A percentile compares a stretch with the other conserved stretches of the same genome.
These are phyloP conservation scores for Scaptomyza polygonia DNA, from an alignment of 2,888 invertebrate genomes.

Conservation along the genomic window DNA sequence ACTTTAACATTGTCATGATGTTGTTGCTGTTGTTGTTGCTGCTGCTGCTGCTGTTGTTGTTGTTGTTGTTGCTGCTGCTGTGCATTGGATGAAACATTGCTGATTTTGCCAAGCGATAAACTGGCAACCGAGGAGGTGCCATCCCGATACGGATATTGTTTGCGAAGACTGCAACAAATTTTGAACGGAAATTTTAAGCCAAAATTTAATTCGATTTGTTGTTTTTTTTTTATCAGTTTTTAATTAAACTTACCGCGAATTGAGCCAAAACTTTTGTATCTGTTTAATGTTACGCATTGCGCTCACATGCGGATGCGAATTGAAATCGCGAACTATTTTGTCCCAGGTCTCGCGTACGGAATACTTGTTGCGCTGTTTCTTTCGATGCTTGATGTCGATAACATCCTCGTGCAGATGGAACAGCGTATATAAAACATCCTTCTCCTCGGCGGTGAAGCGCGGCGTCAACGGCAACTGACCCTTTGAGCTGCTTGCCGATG, in stretches of 20 bases:
- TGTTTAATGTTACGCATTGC: slow-evolving; percentile 83
- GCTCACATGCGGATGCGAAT: slow-evolving; percentile 80
- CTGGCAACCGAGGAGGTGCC: slow-evolving; percentile 36
- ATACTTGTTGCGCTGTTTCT: slow-evolving; percentile 81
- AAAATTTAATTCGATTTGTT: background rate
- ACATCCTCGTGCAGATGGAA: slow-evolving; percentile 83
- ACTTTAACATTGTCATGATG: slow-evolving; percentile 76
- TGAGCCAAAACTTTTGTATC: slow-evolving; percentile 84
- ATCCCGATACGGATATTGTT: slow-evolving; percentile 81
- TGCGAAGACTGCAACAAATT: slow-evolving; percentile 77
- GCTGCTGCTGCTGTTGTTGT: slow-evolving; percentile 50
- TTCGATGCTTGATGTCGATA: slow-evolving; percentile 84
- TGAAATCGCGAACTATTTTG: slow-evolving; percentile 82
- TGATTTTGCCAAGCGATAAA: slow-evolving; percentile 29
- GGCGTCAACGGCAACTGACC: slow-evolving; percentile 77
- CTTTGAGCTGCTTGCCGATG: slow-evolving; percentile 44
- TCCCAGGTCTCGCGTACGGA: slow-evolving; percentile 84
- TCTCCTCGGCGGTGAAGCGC: slow-evolving; percentile 83
- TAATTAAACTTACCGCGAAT: slow-evolving; percentile 78
- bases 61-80: slow-evolving; percentile 45
- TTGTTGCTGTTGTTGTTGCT: slow-evolving; percentile 59
- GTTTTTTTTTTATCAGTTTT: too few relatives aligned
- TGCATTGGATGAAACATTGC: slow-evolving; percentile 30
- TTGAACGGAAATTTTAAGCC: background rate
- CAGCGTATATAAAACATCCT: slow-evolving; percentile 81